Conservation (phyloP, 92 coral and sea anemone genomes). For the Bergia puertoricense region DNA sequence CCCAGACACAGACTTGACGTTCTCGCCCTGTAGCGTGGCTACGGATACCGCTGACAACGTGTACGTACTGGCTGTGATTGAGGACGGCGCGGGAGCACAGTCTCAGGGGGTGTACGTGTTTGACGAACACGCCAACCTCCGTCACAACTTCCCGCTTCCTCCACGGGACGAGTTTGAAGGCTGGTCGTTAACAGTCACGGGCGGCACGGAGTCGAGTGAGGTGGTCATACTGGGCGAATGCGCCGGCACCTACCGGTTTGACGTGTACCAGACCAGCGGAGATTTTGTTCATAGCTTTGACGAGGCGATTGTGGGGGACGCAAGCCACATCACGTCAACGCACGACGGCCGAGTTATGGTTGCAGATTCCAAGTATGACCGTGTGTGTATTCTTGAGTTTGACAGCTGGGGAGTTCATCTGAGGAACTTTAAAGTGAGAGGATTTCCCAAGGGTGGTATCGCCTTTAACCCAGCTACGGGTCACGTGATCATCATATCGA, state of each 20-base stretch:
- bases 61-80: constrained; percentile 30
- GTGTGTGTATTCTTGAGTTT: constrained; percentile 44
- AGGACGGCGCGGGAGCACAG: neutral
- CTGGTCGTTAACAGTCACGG: constrained; percentile 38
- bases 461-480: constrained; percentile 38
- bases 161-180: constrained; percentile 10
- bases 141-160: constrained; percentile 38
- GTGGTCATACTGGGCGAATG: constrained; percentile 20
- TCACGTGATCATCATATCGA: constrained; percentile 28
- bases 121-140: constrained; percentile 39
- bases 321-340: constrained; percentile 40
- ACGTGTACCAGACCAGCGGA: constrained; percentile 45
- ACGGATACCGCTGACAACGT: constrained; percentile 42
- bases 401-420: constrained; percentile 31
- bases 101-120: constrained; percentile 29
- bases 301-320: constrained; percentile 16
- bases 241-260: constrained; percentile 26
- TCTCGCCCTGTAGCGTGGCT: constrained; percentile 42
- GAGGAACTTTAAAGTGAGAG: constrained; percentile 24
- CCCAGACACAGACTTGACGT: neutral
- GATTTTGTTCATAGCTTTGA: constrained; percentile 37
- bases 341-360: constrained; percentile 48
- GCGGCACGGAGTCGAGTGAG: constrained; percentile 11
- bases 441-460: constrained; percentile 44
- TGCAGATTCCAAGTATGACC: constrained; percentile 6